Evolutionary conservation across 2,797 vertebrate genomes (phyloP), one percentile per base, ranked within the genome.

Genomic region (Trachurus trachurus): DNA sequence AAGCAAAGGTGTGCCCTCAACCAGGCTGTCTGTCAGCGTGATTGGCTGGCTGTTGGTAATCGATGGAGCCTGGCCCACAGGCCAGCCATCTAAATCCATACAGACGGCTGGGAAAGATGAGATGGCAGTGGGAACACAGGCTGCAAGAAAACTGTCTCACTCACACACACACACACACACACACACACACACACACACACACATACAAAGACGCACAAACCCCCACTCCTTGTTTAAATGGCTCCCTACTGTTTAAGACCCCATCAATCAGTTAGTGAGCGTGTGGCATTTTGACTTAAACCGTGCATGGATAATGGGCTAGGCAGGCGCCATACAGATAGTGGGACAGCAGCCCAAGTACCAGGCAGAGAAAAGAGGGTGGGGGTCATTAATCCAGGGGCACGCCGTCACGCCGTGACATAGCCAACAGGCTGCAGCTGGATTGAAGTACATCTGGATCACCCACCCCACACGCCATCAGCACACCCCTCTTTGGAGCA

Each of bases 391-490:
- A 91, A 88, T 92, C 87, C 86, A 85, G 83, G 70, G 75, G 81
- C 60, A 59, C 70, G 60, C 52, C 59, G 67, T 70, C 76, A 71
- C 79, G 83, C 85, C 65, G 21, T 80, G 88, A 88, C 85, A 85
- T 78, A 78, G 89, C 91, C 91, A 92, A 91, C 89, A 87, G 88
- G 78, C 87, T 90, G 84, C 92, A 93, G 83, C 92, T 90, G 88
- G 89, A 87, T 83, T 83, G 80, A 66, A 68, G 73, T 83, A 85
- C 88, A 92, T 88, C 89, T 91, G 89, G 76, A 87, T 61, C 65
- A 37, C 39, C n/a, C 0, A 26, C 26, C 26, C 26, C 31, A 34
- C 31, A 34, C 29, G 49, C 31, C 49, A 74, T 71, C 74, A 40
- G 37, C 71, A 62, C 76, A 45, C 47, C 80, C 49, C 68, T 76